Evolutionary conservation across 2,797 vertebrate species (phyloP), one percentile per base, ranked within the genome.

Genomic region (Alectoris magna): DNA sequence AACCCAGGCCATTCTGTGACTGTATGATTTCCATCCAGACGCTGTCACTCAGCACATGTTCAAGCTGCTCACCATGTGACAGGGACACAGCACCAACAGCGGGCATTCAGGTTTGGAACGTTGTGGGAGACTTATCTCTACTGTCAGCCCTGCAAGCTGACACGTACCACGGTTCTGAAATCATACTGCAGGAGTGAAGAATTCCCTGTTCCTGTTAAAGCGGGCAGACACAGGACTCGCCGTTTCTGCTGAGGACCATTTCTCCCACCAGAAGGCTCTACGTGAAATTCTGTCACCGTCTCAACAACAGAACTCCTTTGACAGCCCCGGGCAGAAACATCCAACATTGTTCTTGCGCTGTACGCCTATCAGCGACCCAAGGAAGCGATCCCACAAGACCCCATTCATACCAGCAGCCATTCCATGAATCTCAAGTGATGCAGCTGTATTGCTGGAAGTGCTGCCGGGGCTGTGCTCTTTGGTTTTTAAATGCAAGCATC

Each of bases 351-450:
- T 79, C 68, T 44, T 36, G 56, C 53, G 59, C 88, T 16, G 69
- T 6, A 29, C 69, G 59, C 84, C 55, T 51, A 56, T 18, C 56
- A 53, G 71, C 60, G 48, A 71, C 6, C 31, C 63, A 9, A 93
- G 94, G 93, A 95, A 93, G 89, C 9, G 14, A 89, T n/a, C 19
- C 91, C 94, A 92, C 94, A 94, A 91, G 91, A 44, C 84, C 31
- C 72, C 93, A 94, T 95, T 96, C 79, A 86, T 16, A 5, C 1
- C 5, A 82, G 23, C 34, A 62, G 73, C 64, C 93, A 46, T 68
- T 91, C 58, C 84, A 6, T 11, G 66, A 44, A n/a, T 75, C 91
- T 48, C 84, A 76, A 87, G 87, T 6, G 87, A 56, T 63, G 94
- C 95, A 94, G 96, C 94, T 94, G 95, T 39, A 91, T 23, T 31